Conservation (phyloP, 2,888 invertebrate genomes). For the Dicranocentrus wangi region DNA sequence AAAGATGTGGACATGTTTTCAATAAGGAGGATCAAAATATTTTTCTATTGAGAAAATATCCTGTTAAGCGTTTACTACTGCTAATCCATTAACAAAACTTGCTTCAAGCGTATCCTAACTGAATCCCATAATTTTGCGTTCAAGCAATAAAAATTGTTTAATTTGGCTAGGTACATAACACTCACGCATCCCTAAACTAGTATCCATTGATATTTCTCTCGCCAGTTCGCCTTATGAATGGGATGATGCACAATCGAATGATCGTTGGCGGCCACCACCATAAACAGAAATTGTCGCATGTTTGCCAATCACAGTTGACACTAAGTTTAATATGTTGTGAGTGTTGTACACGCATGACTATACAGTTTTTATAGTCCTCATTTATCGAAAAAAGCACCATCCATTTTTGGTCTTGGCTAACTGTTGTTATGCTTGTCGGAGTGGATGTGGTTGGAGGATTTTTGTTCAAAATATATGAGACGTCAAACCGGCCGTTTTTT, state of each 20-base stretch:
- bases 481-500: too few species aligned
- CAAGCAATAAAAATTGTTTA: too few species aligned
- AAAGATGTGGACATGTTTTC: not conserved
- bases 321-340: slow-evolving; percentile 5
- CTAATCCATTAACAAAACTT: slow-evolving; percentile 15
- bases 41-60: slow-evolving; percentile 7
- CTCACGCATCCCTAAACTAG: too few species aligned
- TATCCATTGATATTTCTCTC: too few species aligned
- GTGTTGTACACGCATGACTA: not conserved
- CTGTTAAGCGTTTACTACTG: slow-evolving; percentile 5
- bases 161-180: too few species aligned
- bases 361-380: not conserved
- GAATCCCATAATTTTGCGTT: slow-evolving; percentile 5
- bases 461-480: slow-evolving; percentile 47
- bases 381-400: slow-evolving; percentile 21
- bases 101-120: slow-evolving; percentile 20
- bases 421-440: slow-evolving; percentile 50
- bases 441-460: slow-evolving; percentile 17
- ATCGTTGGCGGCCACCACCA: slow-evolving; percentile 26
- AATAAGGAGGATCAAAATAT: not conserved
- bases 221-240: too few species aligned
- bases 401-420: slow-evolving; percentile 51
- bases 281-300: slow-evolving; percentile 50
- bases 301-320: slow-evolving; percentile 49
- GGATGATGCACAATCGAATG: too few species aligned